Evolutionary conservation across 1,140 invertebrate genomes (phyloP).

Genomic region (Plectus sambesii): DNA sequence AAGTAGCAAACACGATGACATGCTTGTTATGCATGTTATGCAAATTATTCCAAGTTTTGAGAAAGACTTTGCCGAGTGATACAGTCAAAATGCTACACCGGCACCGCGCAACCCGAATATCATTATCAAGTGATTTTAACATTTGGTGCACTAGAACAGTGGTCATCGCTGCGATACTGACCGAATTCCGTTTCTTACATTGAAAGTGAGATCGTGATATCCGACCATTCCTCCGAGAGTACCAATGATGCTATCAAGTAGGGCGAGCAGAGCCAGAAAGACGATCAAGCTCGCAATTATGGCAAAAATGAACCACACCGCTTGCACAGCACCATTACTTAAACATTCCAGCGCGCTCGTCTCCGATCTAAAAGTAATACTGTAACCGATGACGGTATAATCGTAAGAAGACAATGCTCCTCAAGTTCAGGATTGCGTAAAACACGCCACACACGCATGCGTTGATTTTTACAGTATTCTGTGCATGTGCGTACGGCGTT

Average conservation of each 20-base stretch:
- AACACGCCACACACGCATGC: no score
- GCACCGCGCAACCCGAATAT: no score
- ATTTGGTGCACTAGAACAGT: no score
- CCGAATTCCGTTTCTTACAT: slow-evolving; percentile 11
- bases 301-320: slow-evolving; percentile 24
- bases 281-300: slow-evolving; percentile 32
- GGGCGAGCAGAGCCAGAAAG: slow-evolving; percentile 27
- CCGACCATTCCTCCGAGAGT: slow-evolving; percentile 30
- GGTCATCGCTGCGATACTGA: neutral
- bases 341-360: slow-evolving; percentile 25
- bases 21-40: neutral
- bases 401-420: no score
- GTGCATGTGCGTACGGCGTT: no score
- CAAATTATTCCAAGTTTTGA: no score
- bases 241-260: slow-evolving; percentile 21
- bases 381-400: neutral
- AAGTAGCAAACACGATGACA: no score
- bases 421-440: no score
- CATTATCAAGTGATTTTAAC: no score
- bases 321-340: slow-evolving; percentile 19
- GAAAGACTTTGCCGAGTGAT: no score
- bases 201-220: slow-evolving; percentile 24
- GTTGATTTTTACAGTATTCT: no score
- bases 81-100: no score
- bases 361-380: slow-evolving; percentile 16